Percentiles rank a stretch among this genome's conserved stretches.
Conservation (phyloP, 2,797 vertebrate species). For the Hafferia zeledoni region DNA sequence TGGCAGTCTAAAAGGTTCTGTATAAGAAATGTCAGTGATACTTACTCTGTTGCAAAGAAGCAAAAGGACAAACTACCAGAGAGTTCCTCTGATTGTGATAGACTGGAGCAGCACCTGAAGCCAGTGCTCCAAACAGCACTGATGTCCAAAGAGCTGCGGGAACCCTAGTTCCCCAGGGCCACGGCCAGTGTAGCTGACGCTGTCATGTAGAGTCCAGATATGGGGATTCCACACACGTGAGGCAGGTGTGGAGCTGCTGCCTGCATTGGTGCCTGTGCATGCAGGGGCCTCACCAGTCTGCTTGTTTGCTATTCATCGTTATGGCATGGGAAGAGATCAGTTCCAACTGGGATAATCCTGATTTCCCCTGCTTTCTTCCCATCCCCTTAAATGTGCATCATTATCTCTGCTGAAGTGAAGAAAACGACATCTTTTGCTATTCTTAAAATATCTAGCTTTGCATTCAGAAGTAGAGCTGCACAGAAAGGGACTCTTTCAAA, state of each 20-base stretch:
- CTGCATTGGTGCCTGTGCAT: background rate
- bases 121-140: background rate
- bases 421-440: background rate
- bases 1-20: background rate
- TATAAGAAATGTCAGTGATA: background rate
- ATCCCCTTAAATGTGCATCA: background rate
- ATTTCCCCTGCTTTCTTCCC: background rate
- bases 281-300: background rate
- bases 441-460: background rate
- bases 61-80: background rate
- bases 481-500: background rate
- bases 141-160: background rate
- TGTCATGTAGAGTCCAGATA: background rate
- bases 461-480: background rate
- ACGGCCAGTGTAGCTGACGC: background rate
- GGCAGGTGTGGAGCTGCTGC: background rate
- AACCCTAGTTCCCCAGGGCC: background rate
- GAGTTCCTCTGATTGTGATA: background rate
- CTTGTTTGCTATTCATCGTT: background rate
- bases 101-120: background rate
- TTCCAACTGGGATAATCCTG: background rate
- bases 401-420: background rate
- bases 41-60: background rate
- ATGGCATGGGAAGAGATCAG: background rate
- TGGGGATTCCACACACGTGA: rapidly evolving